Evolutionary conservation across 2,113 vertebrate genomes (phyloP).

Genomic region (Burhinus bistriatus): DNA sequence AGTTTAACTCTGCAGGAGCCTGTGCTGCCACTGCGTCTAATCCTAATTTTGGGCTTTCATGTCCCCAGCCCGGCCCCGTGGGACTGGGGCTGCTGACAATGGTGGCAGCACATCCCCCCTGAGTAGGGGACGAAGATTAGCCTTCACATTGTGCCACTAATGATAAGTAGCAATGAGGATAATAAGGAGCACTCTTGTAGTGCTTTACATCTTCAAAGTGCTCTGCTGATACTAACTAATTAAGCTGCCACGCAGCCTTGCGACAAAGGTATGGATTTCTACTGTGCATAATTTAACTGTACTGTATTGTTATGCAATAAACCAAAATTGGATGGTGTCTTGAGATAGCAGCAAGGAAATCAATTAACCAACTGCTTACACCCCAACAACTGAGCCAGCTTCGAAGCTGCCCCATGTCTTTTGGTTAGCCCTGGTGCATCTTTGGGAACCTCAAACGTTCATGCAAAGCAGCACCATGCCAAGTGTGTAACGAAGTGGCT

Average conservation of each 20-base stretch:
- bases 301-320: neutral
- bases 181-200: neutral
- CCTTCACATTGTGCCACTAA: neutral
- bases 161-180: neutral
- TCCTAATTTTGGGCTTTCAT: neutral
- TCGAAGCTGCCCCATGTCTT: neutral
- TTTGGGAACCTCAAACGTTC: neutral
- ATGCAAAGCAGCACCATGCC: neutral
- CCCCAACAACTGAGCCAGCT: neutral
- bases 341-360: neutral
- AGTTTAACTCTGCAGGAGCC: conserved; percentile 34
- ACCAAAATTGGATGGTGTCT: neutral
- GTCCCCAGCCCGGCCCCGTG: neutral
- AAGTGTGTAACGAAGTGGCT: neutral
- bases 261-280: neutral
- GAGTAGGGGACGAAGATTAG: neutral
- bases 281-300: neutral
- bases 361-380: neutral
- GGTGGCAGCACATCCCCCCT: neutral
- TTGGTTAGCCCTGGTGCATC: neutral
- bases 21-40: neutral
- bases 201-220: neutral
- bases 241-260: neutral
- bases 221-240: neutral
- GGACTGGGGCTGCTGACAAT: neutral